A percentile compares a stretch with the other conserved stretches of the same genome.
Conservation (phyloP, 2,797 vertebrate genomes). For the Epinephelus coioides region DNA sequence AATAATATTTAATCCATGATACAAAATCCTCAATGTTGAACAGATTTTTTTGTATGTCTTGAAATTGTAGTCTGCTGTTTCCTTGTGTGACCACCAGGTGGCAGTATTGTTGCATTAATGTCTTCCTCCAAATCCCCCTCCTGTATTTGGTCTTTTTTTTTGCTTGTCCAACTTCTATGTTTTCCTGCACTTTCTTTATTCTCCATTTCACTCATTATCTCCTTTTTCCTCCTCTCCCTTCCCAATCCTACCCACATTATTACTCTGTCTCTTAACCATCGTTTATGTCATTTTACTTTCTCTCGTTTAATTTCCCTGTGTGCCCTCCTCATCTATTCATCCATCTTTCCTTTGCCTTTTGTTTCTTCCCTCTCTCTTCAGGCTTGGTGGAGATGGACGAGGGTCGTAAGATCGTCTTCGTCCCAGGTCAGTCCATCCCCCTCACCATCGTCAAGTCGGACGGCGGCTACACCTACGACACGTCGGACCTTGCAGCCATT, state of each 20-base stretch:
- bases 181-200: not conserved
- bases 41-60: no score
- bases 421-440: constrained; percentile 90
- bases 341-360: not conserved
- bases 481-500: constrained; percentile 95
- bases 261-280: not conserved
- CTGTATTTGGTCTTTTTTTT: not conserved
- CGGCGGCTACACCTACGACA: constrained; percentile 97
- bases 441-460: constrained; percentile 96
- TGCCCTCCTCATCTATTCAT: not conserved
- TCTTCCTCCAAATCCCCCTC: not conserved
- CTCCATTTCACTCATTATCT: not conserved
- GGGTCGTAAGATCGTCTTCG: constrained; percentile 93
- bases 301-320: not conserved
- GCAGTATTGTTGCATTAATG: constrained; percentile 52
- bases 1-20: not conserved
- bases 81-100: constrained; percentile 59
- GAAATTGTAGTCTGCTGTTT: not conserved
- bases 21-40: not conserved
- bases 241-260: not conserved
- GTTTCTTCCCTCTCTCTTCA: constrained; percentile 43
- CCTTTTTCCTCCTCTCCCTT: not conserved
- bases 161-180: no score
- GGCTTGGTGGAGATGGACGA: constrained; percentile 92
- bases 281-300: not conserved